phyloP scores from a whole-genome alignment of 2,797 vertebrate species.

The Scolopax bukidnonensis region DNA sequence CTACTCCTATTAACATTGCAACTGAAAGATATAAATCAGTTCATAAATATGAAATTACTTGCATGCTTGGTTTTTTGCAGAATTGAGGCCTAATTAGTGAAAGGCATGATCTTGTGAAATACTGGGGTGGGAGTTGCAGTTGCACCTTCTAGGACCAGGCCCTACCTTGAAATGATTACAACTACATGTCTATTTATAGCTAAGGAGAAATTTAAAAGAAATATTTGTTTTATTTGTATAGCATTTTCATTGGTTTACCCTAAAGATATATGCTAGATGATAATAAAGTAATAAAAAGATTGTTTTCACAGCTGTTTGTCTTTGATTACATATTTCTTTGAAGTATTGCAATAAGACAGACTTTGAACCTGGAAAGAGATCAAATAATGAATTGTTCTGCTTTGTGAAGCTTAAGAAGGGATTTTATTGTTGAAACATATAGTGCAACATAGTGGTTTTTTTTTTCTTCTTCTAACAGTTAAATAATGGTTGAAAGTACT shows the following conservation, averaged over 20 bases:
- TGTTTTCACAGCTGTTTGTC: conserved; percentile 99
- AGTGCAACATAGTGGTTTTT: conserved; percentile 80
- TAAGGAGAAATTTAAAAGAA: conserved; percentile 68
- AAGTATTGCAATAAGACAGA: conserved; percentile 97
- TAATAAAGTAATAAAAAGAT: conserved; percentile 99
- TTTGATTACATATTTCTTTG: conserved; percentile 99
- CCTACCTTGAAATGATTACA: conserved; percentile 66
- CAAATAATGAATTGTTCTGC: conserved; percentile 95
- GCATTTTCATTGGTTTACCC: conserved; percentile 84
- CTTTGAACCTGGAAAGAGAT: conserved; percentile 99
- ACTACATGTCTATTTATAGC: conserved; percentile 67
- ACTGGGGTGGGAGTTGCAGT: background rate
- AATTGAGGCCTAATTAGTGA: conserved; percentile 43
- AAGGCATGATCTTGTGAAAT: conserved; percentile 46
- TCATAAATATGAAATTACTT: conserved; percentile 67
- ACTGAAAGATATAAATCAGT: conserved; percentile 68
- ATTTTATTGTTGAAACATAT: conserved; percentile 97
- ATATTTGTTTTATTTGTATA: conserved; percentile 76
- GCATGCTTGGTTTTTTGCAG: conserved; percentile 56
- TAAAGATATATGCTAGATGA: conserved; percentile 94
- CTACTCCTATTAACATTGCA: conserved; percentile 49
- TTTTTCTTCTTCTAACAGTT: conserved; percentile 86
- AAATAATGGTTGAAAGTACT: conserved; percentile 86
- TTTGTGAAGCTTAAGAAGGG: conserved; percentile 96
- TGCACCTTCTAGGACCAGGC: conserved; percentile 29